Evolutionary conservation across 2,888 invertebrate genomes (phyloP), one percentile per base, ranked within the genome.

Genomic region (Zhuqinia jingwanae): DNA sequence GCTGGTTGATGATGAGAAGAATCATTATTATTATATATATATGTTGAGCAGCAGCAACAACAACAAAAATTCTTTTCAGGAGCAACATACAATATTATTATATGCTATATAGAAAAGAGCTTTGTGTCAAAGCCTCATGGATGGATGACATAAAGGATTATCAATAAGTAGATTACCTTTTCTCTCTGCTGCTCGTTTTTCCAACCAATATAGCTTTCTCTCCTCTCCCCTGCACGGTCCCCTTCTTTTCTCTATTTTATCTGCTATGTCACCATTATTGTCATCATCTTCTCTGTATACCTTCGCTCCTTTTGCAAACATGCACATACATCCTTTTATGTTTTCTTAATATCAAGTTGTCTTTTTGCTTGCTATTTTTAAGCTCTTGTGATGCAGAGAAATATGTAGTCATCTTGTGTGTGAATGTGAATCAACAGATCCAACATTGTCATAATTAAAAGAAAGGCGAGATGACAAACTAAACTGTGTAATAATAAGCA

Each of bases 131-230:
- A 73, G 73, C 81, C 73, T 81, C 81, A 81, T 75, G 85, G 85
- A 88, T 65, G 84, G 88, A 85, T 85, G 88, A 88, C 88, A 88
- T 85, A 82, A 81, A 85, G 85, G 88, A 88, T 88, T 88, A 88
- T 88, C 85, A 88, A 85, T 88, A 88, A 88, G 88, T 88, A 88
- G 88, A 88, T 88, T 88, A 88, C 82, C 81, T 81, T 80, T 81
- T 56, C 68, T 80, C 68, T 68, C n/a, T n/a, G n/a, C 70, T 68
- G 53, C 80, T 80, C 80, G 68, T 80, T 68, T 78, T 80, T 68
- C 80, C 78, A 78, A 47, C 63, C 78, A 63, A 63, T 60, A n/a
- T 25, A 63, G 63, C 78, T 50, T 20, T 13, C 63, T 36, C 30
- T 68, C 20, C 10, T 20, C n/a, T 30, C 36, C 8, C 42, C 5